A percentile compares a stretch with the other conserved stretches of the same genome.
Evolutionary conservation across 2,113 vertebrate genomes (phyloP).

Genomic region (Ctenomys sociabilis): DNA sequence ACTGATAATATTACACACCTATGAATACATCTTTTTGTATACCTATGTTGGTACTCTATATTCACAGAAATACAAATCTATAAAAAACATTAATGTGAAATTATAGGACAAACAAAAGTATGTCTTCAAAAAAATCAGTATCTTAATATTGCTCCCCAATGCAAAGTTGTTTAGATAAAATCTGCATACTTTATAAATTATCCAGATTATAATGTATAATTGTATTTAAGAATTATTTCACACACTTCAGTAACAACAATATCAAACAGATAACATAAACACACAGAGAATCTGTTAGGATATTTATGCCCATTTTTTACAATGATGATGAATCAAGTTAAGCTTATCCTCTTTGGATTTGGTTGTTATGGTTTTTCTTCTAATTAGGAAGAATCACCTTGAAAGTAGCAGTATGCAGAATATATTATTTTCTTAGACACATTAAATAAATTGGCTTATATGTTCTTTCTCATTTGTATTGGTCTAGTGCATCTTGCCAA

Average conservation of each 20-base stretch:
- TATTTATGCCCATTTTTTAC: constrained; percentile 76
- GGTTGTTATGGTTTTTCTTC: constrained; percentile 14
- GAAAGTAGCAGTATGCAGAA: constrained; percentile 62
- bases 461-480: constrained; percentile 82
- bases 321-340: constrained; percentile 75
- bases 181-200: background rate
- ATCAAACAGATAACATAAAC: constrained; percentile 35
- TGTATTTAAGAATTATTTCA: constrained; percentile 39
- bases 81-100: background rate
- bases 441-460: constrained; percentile 77
- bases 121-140: background rate
- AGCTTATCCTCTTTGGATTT: constrained; percentile 50
- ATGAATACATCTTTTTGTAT: background rate
- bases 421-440: constrained; percentile 77
- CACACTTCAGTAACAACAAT: background rate
- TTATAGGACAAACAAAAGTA: background rate
- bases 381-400: constrained; percentile 81
- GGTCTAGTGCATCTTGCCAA: constrained; percentile 77
- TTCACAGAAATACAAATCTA: background rate
- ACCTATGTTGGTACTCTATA: background rate
- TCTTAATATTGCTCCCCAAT: background rate
- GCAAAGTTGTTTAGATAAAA: background rate
- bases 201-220: background rate
- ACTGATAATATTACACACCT: background rate
- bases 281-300: constrained; percentile 60